phyloP scores from a whole-genome alignment of 1,140 invertebrate species.

The Drosophila kohkoa region DNA sequence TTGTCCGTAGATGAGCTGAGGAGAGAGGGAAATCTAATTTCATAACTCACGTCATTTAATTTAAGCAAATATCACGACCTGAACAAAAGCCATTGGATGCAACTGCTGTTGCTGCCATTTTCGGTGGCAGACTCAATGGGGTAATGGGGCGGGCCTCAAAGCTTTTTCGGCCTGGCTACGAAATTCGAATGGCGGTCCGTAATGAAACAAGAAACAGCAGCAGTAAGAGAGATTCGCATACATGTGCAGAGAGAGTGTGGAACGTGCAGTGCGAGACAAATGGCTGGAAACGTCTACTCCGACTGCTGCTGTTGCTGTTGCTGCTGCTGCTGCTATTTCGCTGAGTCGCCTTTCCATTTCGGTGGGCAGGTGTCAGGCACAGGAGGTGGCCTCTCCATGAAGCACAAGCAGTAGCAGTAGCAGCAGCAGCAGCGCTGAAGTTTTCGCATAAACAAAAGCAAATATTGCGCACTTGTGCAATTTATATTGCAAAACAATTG shows the following conservation, averaged over 20 bases:
- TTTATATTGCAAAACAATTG: constrained; percentile 85
- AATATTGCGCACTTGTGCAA: constrained; percentile 85
- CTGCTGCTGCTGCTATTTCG: constrained; percentile 36
- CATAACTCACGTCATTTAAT: constrained; percentile 84
- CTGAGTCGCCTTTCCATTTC: constrained; percentile 53
- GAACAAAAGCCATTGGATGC: constrained; percentile 83
- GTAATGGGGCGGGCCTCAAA: constrained; percentile 19
- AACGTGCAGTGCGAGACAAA: constrained; percentile 78
- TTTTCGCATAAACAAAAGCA: constrained; percentile 84
- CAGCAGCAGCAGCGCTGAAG: constrained; percentile 61
- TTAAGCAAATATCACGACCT: constrained; percentile 83
- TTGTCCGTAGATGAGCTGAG: constrained; percentile 1
- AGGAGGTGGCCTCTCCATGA: constrained; percentile 32
- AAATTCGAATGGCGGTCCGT: constrained; percentile 32
- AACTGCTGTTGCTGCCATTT: constrained; percentile 51
- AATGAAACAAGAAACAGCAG: constrained; percentile 77
- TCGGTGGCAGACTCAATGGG: constrained; percentile 18
- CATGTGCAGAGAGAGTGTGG: constrained; percentile 27
- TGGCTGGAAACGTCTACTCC: constrained; percentile 60
- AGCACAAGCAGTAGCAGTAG: constrained; percentile 13
- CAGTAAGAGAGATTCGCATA: constrained; percentile 24
- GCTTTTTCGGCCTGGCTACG: constrained; percentile 29
- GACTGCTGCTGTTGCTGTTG: constrained; percentile 49
- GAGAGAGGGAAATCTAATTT: constrained; percentile 61
- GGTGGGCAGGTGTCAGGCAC: constrained; percentile 76